These are phyloP conservation scores for Illadopsis cleaveri DNA, from an alignment of 2,113 vertebrate species.

Conservation along the genomic window DNA sequence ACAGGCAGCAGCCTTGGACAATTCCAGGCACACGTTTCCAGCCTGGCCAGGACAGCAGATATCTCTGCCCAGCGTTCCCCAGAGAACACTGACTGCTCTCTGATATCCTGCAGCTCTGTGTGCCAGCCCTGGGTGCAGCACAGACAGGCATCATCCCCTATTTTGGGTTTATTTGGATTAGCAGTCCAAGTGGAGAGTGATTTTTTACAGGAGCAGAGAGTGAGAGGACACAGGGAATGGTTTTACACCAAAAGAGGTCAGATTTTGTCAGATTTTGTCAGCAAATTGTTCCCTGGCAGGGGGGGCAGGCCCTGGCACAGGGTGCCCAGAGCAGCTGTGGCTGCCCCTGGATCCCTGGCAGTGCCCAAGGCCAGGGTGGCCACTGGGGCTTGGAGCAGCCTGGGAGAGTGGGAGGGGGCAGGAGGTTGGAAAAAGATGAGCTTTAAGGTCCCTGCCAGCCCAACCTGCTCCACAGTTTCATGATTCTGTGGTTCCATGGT, in stretches of 20 bases:
- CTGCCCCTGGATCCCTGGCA: not conserved
- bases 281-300: not conserved
- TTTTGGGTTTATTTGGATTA: not conserved
- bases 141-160: rapidly evolving
- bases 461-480: rapidly evolving
- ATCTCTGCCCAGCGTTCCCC: rapidly evolving
- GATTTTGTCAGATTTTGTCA: not conserved
- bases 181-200: not conserved
- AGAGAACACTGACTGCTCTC: rapidly evolving
- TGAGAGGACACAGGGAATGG: not conserved
- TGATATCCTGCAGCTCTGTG: not conserved
- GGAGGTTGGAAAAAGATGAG: not conserved
- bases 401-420: not conserved
- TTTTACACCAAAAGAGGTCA: not conserved
- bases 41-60: not conserved
- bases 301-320: not conserved
- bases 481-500: not conserved
- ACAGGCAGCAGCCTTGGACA: not conserved
- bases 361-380: not conserved
- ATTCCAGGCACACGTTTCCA: not conserved
- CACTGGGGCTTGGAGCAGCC: not conserved
- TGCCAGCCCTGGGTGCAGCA: not conserved
- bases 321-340: not conserved
- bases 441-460: not conserved
- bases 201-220: not conserved